Percentiles rank a stretch among this genome's conserved stretches.
phyloP scores from a whole-genome alignment of 2,113 vertebrate species.

The Platysteira castanea region DNA sequence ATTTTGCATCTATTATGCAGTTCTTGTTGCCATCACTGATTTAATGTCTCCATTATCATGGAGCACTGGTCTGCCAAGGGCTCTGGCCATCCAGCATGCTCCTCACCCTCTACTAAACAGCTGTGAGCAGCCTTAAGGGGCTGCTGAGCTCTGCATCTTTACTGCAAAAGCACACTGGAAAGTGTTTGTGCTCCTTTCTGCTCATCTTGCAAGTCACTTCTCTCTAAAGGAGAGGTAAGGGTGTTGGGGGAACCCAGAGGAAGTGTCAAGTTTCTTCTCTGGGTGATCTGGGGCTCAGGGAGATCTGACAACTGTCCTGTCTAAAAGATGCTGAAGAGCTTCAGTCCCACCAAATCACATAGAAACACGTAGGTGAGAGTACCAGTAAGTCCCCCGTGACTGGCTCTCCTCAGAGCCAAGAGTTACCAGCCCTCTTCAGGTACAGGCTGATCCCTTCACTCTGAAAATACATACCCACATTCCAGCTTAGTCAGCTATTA shows the following conservation, averaged over 20 bases:
- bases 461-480: neutral
- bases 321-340: neutral
- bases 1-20: constrained; percentile 61
- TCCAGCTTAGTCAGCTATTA: neutral
- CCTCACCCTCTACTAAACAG: neutral
- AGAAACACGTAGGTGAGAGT: neutral
- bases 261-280: neutral
- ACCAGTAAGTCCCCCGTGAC: neutral
- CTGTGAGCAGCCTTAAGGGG: neutral
- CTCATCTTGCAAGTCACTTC: neutral
- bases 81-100: neutral
- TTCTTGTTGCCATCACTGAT: constrained; percentile 52
- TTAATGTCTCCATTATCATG: constrained; percentile 50
- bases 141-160: neutral
- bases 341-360: neutral
- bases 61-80: neutral
- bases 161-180: neutral
- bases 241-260: neutral
- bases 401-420: neutral
- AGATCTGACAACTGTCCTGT: neutral
- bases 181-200: neutral
- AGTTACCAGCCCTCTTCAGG: neutral
- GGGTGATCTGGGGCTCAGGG: neutral
- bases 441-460: neutral
- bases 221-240: neutral